Evolutionary conservation across 2,888 invertebrate genomes (phyloP), one percentile per base, ranked within the genome.

Genomic region (Quadroppia sp.): DNA sequence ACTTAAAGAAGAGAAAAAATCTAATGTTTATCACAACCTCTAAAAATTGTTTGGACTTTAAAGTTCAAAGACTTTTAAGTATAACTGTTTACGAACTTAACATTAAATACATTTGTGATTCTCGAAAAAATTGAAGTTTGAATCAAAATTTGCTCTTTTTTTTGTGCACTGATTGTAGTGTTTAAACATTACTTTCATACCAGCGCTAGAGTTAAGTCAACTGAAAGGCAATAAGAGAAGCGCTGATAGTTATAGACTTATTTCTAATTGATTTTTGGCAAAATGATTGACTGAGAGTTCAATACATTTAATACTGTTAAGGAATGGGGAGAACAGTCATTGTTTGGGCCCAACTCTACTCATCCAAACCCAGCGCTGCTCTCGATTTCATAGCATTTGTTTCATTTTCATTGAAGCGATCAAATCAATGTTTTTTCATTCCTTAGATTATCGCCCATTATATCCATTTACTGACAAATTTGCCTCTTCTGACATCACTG

Each of bases 211-310:
- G 67, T 67, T 67, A 67, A 67, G 42, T 67, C 67, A 67, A 67
- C 36, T 67, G 67, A 67, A 67, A 67, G 67, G 67, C 67, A 67
- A 67, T 67, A 36, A 67, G 67, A 40, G 67, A 67, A 23, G 36
- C 20, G 36, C 67, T 42, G 67, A 67, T 67, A 67, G 67, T 67
- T 40, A 67, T 67, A 67, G 67, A 67, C 71, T 50, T 20, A 48
- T 53, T 48, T 71, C 71, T 71, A 71, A 71, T 71, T 71, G 71
- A 71, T 71, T 71, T 71, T 53, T 71, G 71, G 45, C 71, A 36
- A 70, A 48, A 71, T 71, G 71, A 71, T 53, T 71, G 69, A 73
- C 42, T 61, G 40, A 45, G 67, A 36, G 36, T 36, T 9, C 67
- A 17, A 67, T 67, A 40, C 23, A 67, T 67, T 67, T 67, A 67